Evolutionary conservation across 2,797 vertebrate species (phyloP).

Genomic region (Anabacerthia variegaticeps): DNA sequence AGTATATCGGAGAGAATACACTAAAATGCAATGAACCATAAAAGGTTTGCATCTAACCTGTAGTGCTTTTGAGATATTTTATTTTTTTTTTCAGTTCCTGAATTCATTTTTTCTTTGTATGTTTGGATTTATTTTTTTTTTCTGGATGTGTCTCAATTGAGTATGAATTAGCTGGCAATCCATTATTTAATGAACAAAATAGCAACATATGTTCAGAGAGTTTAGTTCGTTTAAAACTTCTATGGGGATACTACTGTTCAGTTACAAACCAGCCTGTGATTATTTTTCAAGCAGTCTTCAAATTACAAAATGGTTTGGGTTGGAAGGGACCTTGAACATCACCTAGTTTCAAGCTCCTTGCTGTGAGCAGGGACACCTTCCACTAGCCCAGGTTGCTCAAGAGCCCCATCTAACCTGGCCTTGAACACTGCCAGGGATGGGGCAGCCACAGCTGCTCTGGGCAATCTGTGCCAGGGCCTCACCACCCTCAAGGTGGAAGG

Average conservation of each 20-base stretch:
- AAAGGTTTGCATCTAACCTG: constrained; percentile 58
- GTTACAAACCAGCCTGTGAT: constrained; percentile 2
- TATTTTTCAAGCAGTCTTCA: constrained; percentile 16
- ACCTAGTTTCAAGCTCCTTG: neutral
- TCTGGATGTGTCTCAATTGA: neutral
- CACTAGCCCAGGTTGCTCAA: neutral
- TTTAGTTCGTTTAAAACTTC: constrained; percentile 30
- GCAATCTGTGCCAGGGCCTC: neutral
- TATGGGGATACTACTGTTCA: neutral
- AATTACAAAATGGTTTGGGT: neutral
- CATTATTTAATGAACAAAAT: constrained; percentile 53
- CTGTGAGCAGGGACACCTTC: neutral
- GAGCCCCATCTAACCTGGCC: neutral
- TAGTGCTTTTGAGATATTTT: constrained; percentile 36
- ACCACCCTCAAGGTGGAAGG: neutral
- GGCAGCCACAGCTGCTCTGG: neutral
- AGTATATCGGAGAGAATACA: constrained; percentile 60
- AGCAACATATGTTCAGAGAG: constrained; percentile 24
- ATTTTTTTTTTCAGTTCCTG: constrained; percentile 41
- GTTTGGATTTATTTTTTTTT: neutral
- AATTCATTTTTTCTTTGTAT: constrained; percentile 53
- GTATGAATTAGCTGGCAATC: constrained; percentile 46
- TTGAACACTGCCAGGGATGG: neutral
- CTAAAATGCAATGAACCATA: constrained; percentile 67
- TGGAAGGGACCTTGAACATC: neutral